Evolutionary conservation across 1,140 invertebrate genomes (phyloP).

Genomic region (Saccostrea echinata): DNA sequence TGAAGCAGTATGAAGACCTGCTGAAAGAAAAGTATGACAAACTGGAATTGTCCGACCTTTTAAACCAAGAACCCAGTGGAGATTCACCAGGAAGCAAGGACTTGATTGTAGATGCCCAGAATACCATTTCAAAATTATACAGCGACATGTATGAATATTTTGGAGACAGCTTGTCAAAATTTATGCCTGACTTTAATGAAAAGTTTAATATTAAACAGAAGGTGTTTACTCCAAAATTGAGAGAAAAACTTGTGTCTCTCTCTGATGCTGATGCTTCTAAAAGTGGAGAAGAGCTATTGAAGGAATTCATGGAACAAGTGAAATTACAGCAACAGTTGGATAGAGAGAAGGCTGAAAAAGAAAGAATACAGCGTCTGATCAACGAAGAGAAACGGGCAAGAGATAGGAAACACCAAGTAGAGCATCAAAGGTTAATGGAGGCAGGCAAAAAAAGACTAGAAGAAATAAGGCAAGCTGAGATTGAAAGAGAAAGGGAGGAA

Average conservation of each 20-base stretch:
- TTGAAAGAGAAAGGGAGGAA: conserved; percentile 53
- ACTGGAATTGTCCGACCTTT: background rate
- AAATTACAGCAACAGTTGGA: conserved; percentile 64
- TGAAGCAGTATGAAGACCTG: conserved; percentile 19
- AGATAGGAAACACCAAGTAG: conserved; percentile 43
- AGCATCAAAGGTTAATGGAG: conserved; percentile 46
- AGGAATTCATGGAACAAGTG: conserved; percentile 72
- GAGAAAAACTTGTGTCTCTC: conserved; percentile 62
- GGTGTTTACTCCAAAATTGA: conserved; percentile 63
- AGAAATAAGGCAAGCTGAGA: conserved; percentile 49
- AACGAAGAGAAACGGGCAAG: conserved; percentile 51
- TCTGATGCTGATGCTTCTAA: conserved; percentile 68
- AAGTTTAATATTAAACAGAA: conserved; percentile 55
- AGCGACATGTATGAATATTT: conserved; percentile 75
- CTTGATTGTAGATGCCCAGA: conserved; percentile 1
- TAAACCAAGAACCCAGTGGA: background rate
- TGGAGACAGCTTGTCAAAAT: conserved; percentile 74
- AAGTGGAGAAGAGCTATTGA: conserved; percentile 76
- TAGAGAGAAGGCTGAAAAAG: conserved; percentile 57
- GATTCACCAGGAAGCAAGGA: background rate
- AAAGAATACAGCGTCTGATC: conserved; percentile 48
- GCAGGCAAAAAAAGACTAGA: conserved; percentile 60
- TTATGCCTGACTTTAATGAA: conserved; percentile 65
- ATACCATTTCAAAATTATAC: conserved; percentile 68
- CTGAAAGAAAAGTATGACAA: conserved; percentile 11